Percentiles rank a stretch among this genome's conserved stretches.
Evolutionary conservation across 2,888 invertebrate species (phyloP).

Genomic region (Deilephila elpenor): DNA sequence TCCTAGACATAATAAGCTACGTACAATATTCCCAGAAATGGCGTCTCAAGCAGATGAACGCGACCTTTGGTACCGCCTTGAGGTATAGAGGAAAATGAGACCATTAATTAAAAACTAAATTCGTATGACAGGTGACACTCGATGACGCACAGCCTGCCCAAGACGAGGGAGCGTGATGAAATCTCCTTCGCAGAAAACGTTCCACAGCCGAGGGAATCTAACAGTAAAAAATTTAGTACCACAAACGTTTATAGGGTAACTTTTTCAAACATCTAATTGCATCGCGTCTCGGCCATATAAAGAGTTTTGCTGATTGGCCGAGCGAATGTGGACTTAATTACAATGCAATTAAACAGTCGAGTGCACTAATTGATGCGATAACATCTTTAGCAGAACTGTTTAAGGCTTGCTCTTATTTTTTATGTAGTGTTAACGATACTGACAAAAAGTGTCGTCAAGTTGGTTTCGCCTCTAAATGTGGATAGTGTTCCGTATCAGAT

Average conservation of each 20-base stretch:
- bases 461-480: not conserved
- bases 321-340: constrained; percentile 70
- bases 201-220: constrained; percentile 55
- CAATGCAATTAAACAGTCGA: constrained; percentile 67
- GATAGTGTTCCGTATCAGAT: constrained; percentile 27
- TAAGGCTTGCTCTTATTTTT: constrained; percentile 47
- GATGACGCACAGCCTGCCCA: constrained; percentile 60
- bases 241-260: constrained; percentile 63
- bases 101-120: constrained; percentile 14
- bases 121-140: constrained; percentile 32
- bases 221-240: constrained; percentile 61
- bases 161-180: constrained; percentile 57
- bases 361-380: constrained; percentile 68
- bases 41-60: constrained; percentile 6
- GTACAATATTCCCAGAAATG: not conserved
- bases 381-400: constrained; percentile 57
- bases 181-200: constrained; percentile 62
- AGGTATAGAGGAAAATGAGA: constrained; percentile 14
- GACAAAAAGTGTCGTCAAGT: constrained; percentile 28
- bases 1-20: constrained; percentile 2
- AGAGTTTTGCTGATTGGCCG: constrained; percentile 61
- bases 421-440: constrained; percentile 28
- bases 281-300: constrained; percentile 63
- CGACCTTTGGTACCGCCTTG: constrained; percentile 6
- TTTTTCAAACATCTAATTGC: constrained; percentile 63